Conservation (phyloP, 2,797 vertebrate species). For the Yasuhikotakia modesta region DNA sequence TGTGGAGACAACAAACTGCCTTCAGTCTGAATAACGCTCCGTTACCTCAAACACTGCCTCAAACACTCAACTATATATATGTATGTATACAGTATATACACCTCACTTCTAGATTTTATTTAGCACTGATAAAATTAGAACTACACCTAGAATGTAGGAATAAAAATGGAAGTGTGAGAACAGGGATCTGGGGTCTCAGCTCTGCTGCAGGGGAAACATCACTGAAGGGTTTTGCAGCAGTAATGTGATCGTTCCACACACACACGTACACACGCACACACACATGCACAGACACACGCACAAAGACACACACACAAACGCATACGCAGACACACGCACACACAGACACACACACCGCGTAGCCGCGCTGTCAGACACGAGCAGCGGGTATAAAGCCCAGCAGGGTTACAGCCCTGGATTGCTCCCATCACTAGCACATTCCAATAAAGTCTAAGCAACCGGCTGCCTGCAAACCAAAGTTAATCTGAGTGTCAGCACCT, state of each 20-base stretch:
- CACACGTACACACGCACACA: no score
- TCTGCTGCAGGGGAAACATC: neutral
- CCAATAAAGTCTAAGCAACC: conserved; percentile 80
- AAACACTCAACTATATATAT: no score
- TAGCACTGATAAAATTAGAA: no score
- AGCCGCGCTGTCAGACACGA: conserved; percentile 51
- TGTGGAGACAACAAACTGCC: conserved; percentile 38
- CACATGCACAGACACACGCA: no score
- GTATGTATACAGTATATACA: no score
- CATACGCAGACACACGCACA: no score
- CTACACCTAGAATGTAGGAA: no score
- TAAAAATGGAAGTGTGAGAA: neutral
- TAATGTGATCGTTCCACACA: conserved; percentile 30
- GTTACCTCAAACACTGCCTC: neutral
- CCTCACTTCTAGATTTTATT: no score
- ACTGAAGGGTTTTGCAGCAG: conserved; percentile 29
- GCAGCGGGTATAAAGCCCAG: conserved; percentile 62
- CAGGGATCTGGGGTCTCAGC: neutral
- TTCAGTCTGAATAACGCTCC: conserved; percentile 37
- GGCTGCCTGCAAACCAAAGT: conserved; percentile 82
- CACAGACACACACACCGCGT: neutral
- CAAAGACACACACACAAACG: no score
- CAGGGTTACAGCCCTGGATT: conserved; percentile 65
- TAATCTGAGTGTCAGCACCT: conserved; percentile 90
- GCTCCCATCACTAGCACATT: conserved; percentile 72